Percentiles rank a stretch among this genome's conserved stretches.
Conservation (phyloP, 1,140 invertebrate genomes). For the Chironomus striatipennis region DNA sequence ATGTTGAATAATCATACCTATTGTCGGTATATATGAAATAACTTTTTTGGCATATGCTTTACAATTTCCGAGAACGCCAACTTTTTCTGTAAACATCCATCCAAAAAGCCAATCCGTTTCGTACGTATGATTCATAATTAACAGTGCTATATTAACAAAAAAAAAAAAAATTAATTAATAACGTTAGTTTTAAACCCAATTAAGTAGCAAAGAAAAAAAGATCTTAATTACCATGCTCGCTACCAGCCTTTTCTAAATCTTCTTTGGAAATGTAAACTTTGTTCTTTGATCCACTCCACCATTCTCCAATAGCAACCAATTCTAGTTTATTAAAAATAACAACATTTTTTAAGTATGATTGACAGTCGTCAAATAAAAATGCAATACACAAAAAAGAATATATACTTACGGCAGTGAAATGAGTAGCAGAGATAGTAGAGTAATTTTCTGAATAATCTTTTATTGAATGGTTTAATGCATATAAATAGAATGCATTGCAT, state of each 20-base stretch:
- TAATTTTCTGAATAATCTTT: slow-evolving; percentile 72
- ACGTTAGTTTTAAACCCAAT: neutral
- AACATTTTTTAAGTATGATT: too few species aligned
- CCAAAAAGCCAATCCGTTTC: slow-evolving; percentile 92
- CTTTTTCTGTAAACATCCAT: slow-evolving; percentile 75
- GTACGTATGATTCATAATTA: slow-evolving; percentile 92
- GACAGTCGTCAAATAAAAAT: too few species aligned
- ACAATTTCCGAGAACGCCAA: slow-evolving; percentile 73
- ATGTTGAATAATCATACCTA: slow-evolving; percentile 36
- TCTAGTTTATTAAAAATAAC: slow-evolving; percentile 48
- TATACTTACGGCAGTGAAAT: slow-evolving; percentile 83
- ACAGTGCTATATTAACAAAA: slow-evolving; percentile 46
- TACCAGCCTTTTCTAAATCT: slow-evolving; percentile 69
- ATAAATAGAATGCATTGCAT: slow-evolving; percentile 69
- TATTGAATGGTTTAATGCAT: slow-evolving; percentile 63
- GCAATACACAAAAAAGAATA: slow-evolving; percentile 25
- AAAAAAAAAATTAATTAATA: neutral
- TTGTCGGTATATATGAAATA: slow-evolving; percentile 81
- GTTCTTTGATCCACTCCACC: slow-evolving; percentile 77
- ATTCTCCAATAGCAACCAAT: slow-evolving; percentile 84
- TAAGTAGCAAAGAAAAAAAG: too few species aligned
- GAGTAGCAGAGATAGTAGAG: slow-evolving; percentile 87
- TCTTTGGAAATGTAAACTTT: slow-evolving; percentile 63
- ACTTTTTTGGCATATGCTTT: slow-evolving; percentile 93
- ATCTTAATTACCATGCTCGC: slow-evolving; percentile 55